Percentiles rank a stretch among this genome's conserved stretches.
These are phyloP conservation scores for Morinoia aosen DNA, from an alignment of 2,888 invertebrate genomes.

Conservation along the genomic window DNA sequence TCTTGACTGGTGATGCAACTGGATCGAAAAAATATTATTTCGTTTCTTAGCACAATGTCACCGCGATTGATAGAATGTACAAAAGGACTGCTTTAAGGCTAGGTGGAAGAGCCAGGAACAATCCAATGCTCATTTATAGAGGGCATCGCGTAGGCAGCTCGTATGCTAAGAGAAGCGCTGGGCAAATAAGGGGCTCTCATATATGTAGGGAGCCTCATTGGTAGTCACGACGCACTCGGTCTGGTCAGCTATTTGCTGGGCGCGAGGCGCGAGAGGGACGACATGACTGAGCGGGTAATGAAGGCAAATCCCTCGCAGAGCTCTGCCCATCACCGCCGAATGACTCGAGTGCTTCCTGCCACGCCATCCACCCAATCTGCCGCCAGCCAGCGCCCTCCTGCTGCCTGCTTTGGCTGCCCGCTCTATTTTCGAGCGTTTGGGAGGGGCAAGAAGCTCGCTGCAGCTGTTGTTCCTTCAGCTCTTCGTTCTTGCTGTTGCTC, in stretches of 20 bases:
- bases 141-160: not conserved
- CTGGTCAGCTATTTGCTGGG: constrained; percentile 40
- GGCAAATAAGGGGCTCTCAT: not conserved
- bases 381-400: not conserved
- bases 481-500: not conserved
- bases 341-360: constrained; percentile 38
- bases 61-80: not conserved
- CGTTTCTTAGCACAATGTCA: not conserved
- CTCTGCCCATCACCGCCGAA: constrained; percentile 40
- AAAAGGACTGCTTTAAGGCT: not conserved
- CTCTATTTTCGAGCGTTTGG: not conserved
- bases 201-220: constrained; percentile 22
- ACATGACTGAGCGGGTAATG: constrained; percentile 46
- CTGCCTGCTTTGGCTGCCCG: not conserved
- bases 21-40: not conserved
- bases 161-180: not conserved
- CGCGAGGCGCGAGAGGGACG: constrained; percentile 2
- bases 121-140: not conserved
- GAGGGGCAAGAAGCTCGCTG: not conserved
- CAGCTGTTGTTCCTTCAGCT: not conserved
- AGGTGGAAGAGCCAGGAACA: not conserved
- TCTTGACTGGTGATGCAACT: not conserved
- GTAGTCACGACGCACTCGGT: not conserved
- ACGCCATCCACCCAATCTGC: constrained; percentile 33
- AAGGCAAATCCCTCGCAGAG: constrained; percentile 43